These are phyloP conservation scores for Lycorma delicatula DNA, from an alignment of 1,140 invertebrate species.

Conservation along the genomic window DNA sequence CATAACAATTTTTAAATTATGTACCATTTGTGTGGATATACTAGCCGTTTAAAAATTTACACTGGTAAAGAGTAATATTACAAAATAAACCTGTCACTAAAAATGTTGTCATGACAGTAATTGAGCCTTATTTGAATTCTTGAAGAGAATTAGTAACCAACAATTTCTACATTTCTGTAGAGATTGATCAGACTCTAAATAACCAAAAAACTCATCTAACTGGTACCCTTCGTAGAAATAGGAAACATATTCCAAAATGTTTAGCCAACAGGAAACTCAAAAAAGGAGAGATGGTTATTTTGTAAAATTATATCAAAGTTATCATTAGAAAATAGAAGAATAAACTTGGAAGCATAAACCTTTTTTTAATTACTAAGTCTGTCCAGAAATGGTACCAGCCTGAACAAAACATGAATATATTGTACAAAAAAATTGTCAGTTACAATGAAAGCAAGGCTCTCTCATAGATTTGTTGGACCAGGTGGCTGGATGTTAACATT, in stretches of 20 bases:
- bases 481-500: too few species aligned
- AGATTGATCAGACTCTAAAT: slow-evolving; percentile 36
- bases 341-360: too few species aligned
- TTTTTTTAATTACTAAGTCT: too few species aligned
- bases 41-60: slow-evolving; percentile 13
- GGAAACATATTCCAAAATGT: slow-evolving; percentile 34
- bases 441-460: too few species aligned
- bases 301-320: too few species aligned
- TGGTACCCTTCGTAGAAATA: slow-evolving; percentile 38
- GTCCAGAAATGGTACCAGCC: too few species aligned
- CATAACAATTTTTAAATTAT: slow-evolving; percentile 32
- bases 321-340: too few species aligned
- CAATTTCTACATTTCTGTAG: slow-evolving; percentile 37
- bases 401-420: too few species aligned
- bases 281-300: too few species aligned
- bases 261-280: too few species aligned
- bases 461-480: too few species aligned
- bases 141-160: slow-evolving; percentile 16
- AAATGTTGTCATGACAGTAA: slow-evolving; percentile 14
- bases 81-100: neutral
- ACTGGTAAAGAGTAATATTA: slow-evolving; percentile 9
- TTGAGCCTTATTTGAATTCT: slow-evolving; percentile 12
- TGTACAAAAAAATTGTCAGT: too few species aligned
- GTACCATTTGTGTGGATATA: slow-evolving; percentile 16
- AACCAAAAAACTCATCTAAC: slow-evolving; percentile 39